Evolutionary conservation across 2,888 invertebrate species (phyloP).

Genomic region (Bibio marci): DNA sequence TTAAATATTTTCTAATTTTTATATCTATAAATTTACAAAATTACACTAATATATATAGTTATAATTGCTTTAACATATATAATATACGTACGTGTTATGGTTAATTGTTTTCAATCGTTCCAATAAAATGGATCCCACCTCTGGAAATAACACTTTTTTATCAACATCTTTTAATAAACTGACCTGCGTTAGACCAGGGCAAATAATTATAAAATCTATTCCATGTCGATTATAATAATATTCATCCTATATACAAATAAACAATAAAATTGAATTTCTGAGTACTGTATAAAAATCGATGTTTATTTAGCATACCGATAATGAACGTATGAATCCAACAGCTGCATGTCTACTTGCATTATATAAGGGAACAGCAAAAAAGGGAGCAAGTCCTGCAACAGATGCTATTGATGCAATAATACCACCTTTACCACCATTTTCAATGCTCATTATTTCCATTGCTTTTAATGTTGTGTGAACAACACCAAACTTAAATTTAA

Average conservation of each 20-base stretch:
- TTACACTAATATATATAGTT: too few relatives aligned
- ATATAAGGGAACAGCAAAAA: constrained; percentile 18
- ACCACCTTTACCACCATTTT: constrained; percentile 25
- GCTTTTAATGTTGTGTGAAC: constrained; percentile 25
- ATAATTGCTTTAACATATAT: too few relatives aligned
- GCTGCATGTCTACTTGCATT: constrained; percentile 26
- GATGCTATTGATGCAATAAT: constrained; percentile 28
- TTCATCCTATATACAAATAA: neutral
- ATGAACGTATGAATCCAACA: constrained; percentile 22
- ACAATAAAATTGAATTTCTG: neutral
- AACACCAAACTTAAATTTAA: constrained; percentile 24
- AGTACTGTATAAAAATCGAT: neutral
- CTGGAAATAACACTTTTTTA: too few relatives aligned
- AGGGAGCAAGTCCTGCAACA: constrained; percentile 8
- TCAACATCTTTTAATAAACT: too few relatives aligned
- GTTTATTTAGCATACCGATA: constrained; percentile 16
- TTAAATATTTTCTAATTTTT: too few relatives aligned
- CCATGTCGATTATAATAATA: neutral
- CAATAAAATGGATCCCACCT: too few relatives aligned
- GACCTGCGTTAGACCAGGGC: constrained; percentile 2
- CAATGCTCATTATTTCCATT: constrained; percentile 25
- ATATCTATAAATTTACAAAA: too few relatives aligned
- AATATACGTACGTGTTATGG: too few relatives aligned
- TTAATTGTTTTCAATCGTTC: too few relatives aligned
- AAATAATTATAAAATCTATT: constrained; percentile 1